Percentiles rank a stretch among this genome's conserved stretches.
These are phyloP conservation scores for Grantiella picta DNA, from an alignment of 2,113 vertebrate genomes.

Conservation along the genomic window DNA sequence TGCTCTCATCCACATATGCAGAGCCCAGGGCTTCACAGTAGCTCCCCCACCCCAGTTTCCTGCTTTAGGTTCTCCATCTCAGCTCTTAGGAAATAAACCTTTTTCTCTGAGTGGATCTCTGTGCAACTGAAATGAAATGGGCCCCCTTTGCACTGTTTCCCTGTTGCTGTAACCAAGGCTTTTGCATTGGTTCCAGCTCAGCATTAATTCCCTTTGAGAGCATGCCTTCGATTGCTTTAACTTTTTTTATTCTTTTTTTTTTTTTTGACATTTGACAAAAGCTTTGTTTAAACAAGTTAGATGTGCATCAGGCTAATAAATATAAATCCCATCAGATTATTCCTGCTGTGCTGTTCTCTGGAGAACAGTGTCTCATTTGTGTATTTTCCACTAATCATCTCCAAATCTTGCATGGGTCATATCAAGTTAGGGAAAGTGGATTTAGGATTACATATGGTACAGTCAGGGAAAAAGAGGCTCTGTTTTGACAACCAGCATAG, in stretches of 20 bases:
- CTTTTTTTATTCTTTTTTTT: neutral
- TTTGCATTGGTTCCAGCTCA: neutral
- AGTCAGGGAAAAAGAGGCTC: conserved; percentile 25
- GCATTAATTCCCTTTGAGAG: conserved; percentile 48
- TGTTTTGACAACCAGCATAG: conserved; percentile 66
- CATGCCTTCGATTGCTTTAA: conserved; percentile 23
- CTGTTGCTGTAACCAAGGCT: conserved; percentile 11
- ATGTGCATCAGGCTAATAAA: conserved; percentile 48
- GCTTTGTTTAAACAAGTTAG: conserved; percentile 46
- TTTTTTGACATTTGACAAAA: conserved; percentile 24
- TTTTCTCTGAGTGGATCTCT: neutral
- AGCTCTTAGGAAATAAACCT: neutral
- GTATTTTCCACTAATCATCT: conserved; percentile 44
- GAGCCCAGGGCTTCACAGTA: rapidly evolving
- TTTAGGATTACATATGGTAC: conserved; percentile 41
- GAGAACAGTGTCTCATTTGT: conserved; percentile 39
- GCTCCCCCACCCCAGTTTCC: neutral
- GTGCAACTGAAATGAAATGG: neutral
- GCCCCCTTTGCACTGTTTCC: neutral
- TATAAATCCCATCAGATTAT: neutral
- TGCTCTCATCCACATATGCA: rapidly evolving
- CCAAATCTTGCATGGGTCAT: conserved; percentile 29
- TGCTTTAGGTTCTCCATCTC: neutral
- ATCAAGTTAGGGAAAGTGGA: conserved; percentile 42
- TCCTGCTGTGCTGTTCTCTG: conserved; percentile 1